Percentiles rank a stretch among this genome's conserved stretches.
Conservation (phyloP, 1,140 invertebrate species). For the Scaptodrosophila lebanonensis region DNA sequence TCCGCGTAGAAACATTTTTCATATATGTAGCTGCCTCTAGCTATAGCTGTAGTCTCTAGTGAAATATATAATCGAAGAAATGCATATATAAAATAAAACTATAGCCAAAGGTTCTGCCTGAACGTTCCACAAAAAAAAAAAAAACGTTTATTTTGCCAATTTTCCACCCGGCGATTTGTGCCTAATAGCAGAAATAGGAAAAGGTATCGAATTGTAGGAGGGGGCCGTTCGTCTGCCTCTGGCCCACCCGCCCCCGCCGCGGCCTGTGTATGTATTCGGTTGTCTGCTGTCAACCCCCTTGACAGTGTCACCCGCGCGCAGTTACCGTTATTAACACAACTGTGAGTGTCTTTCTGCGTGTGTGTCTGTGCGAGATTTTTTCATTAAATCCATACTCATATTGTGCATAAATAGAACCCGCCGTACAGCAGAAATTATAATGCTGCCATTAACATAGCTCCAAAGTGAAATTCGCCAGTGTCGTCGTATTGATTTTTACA, state of each 20-base stretch:
- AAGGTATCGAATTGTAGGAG: too few relatives aligned
- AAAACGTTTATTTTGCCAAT: too few relatives aligned
- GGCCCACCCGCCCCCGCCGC: constrained; percentile 6
- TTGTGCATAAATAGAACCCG: constrained; percentile 9
- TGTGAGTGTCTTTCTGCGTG: constrained; percentile 8
- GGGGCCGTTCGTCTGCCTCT: too few relatives aligned
- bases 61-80: too few relatives aligned
- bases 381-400: constrained; percentile 20
- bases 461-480: constrained; percentile 36
- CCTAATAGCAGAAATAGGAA: too few relatives aligned
- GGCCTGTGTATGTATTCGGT: constrained; percentile 48
- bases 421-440: constrained; percentile 9
- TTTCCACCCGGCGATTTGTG: too few relatives aligned
- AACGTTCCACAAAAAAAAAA: too few relatives aligned
- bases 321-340: constrained; percentile 24
- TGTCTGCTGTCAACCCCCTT: constrained; percentile 39
- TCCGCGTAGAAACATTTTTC: constrained; percentile 65
- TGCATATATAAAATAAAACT: background rate
- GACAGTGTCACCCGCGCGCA: constrained; percentile 2
- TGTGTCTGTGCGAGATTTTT: constrained; percentile 5
- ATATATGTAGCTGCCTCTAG: constrained; percentile 23
- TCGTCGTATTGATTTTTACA: constrained; percentile 50
- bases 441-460: constrained; percentile 28
- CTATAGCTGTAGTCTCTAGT: constrained; percentile 6
- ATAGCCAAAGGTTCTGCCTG: constrained; percentile 5